phyloP scores from a whole-genome alignment of 2,888 invertebrate species.

The Phasia obesa region DNA sequence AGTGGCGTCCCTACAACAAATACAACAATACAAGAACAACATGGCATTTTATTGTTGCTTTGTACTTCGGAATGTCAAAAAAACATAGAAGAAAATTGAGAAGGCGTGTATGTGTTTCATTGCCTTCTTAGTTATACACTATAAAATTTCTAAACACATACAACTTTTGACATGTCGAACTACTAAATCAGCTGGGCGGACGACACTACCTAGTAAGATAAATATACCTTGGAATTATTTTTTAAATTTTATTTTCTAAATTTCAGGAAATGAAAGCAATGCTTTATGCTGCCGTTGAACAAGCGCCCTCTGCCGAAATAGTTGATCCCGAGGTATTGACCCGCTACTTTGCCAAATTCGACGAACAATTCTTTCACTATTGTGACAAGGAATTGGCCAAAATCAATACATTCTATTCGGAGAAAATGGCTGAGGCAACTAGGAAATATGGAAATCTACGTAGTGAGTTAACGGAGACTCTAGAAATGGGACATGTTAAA shows the following conservation, averaged over 20 bases:
- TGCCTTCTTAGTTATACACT: too few species aligned
- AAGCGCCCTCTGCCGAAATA: constrained; percentile 89
- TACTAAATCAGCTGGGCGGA: too few species aligned
- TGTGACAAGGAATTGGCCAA: constrained; percentile 93
- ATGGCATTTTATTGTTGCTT: too few species aligned
- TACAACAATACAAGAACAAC: too few species aligned
- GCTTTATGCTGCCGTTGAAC: constrained; percentile 90
- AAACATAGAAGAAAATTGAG: too few species aligned
- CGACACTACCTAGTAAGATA: too few species aligned
- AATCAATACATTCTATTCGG: constrained; percentile 94
- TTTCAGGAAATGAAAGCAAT: constrained; percentile 91
- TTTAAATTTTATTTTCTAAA: background rate
- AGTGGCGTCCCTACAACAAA: too few species aligned
- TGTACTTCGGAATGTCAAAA: too few species aligned
- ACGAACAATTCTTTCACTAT: constrained; percentile 92
- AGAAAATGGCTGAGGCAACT: constrained; percentile 94
- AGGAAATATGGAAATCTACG: constrained; percentile 89
- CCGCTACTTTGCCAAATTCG: constrained; percentile 90
- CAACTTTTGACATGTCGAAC: too few species aligned
- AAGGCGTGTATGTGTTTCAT: too few species aligned
- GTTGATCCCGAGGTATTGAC: constrained; percentile 87
- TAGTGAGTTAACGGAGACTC: constrained; percentile 86
- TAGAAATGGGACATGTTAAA: constrained; percentile 81
- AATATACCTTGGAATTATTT: too few species aligned
- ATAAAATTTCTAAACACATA: too few species aligned